Percentiles rank a stretch among this genome's conserved stretches.
Evolutionary conservation across 1,140 invertebrate species (phyloP).

Genomic region (Diplogasteroides magnus): DNA sequence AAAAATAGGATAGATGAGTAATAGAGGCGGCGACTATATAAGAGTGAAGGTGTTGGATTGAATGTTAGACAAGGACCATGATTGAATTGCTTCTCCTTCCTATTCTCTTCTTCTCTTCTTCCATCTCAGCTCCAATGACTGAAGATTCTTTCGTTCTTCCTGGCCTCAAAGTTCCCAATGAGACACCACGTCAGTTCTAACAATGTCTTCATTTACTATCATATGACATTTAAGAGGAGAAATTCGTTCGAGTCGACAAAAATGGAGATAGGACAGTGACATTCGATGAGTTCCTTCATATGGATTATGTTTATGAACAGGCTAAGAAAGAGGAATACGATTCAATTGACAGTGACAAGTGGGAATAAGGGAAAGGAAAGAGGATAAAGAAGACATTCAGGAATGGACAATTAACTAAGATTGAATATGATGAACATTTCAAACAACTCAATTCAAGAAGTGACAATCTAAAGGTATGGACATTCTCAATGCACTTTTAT

Average conservation of each 20-base stretch:
- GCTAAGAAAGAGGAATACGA: slow-evolving; percentile 30
- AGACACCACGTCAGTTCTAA: not conserved
- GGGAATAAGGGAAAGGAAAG: not conserved
- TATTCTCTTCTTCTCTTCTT: not conserved
- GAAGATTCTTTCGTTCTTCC: not conserved
- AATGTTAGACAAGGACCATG: too few relatives aligned
- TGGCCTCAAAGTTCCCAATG: not conserved
- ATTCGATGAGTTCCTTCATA: slow-evolving; percentile 21
- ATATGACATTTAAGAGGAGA: not conserved
- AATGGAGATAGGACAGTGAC: not conserved
- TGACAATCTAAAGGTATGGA: too few relatives aligned
- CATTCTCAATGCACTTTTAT: too few relatives aligned
- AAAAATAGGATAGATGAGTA: too few relatives aligned
- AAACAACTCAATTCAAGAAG: too few relatives aligned
- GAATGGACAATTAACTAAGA: slow-evolving; percentile 17
- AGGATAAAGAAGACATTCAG: slow-evolving; percentile 2
- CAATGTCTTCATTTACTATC: not conserved
- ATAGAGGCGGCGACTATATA: too few relatives aligned
- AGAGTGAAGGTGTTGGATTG: too few relatives aligned
- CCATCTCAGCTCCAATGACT: not conserved
- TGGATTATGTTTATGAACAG: slow-evolving; percentile 25
- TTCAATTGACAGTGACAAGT: slow-evolving; percentile 11
- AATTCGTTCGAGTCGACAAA: not conserved
- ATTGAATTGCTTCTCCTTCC: not conserved
- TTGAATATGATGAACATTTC: slow-evolving; percentile 23